Conservation (phyloP, 2,888 invertebrate genomes). For the Amphipoea lucens region DNA sequence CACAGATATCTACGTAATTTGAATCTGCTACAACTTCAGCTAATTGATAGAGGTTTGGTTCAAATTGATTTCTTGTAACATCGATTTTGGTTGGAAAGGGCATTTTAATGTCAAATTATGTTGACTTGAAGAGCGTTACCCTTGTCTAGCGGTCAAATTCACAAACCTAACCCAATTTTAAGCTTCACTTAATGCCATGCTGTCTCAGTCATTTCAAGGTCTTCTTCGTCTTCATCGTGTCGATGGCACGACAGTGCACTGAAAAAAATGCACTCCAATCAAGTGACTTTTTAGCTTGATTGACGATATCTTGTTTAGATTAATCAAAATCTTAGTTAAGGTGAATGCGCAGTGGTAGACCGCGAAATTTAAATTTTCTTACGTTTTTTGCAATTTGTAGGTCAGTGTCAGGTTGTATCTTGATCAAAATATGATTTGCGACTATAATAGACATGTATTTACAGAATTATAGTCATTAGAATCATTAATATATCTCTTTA, state of each 20-base stretch:
- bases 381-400: no score
- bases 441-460: no score
- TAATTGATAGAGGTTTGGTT: constrained; percentile 50
- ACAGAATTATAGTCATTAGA: no score
- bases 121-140: not conserved
- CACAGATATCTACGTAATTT: constrained; percentile 48
- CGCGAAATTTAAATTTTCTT: no score
- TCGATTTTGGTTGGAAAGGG: not conserved
- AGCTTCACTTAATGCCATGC: not conserved
- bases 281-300: no score
- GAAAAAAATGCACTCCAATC: no score
- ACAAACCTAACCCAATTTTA: not conserved
- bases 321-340: no score
- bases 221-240: not conserved
- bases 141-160: not conserved
- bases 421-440: no score
- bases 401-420: no score
- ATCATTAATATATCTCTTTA: no score
- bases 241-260: not conserved
- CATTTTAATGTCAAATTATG: not conserved
- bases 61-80: constrained; percentile 23
- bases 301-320: no score
- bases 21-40: constrained; percentile 42
- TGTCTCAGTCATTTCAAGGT: not conserved
- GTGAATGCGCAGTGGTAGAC: no score